phyloP scores from a whole-genome alignment of 2,797 vertebrate species.

The Spondyliosoma cantharus region DNA sequence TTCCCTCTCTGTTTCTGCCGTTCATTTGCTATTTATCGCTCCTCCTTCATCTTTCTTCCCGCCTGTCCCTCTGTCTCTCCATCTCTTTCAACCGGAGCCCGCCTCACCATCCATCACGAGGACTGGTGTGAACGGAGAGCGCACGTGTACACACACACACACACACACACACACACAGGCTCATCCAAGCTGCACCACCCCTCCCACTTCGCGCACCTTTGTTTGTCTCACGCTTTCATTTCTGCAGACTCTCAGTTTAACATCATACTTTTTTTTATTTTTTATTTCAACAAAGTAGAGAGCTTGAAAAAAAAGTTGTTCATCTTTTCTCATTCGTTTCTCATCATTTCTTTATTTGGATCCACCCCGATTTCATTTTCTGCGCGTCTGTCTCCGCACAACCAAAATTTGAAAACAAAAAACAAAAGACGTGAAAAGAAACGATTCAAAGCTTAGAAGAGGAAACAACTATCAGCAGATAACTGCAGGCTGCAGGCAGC shows the following conservation, averaged over 20 bases:
- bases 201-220: background rate
- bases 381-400: conserved; percentile 8
- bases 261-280: background rate
- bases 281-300: background rate
- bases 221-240: background rate
- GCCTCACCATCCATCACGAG: conserved; percentile 63
- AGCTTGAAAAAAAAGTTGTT: background rate
- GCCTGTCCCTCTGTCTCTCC: conserved; percentile 59
- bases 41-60: conserved; percentile 63
- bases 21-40: conserved; percentile 66
- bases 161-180: conserved; percentile 3
- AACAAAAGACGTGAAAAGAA: conserved; percentile 4
- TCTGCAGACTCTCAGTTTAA: conserved; percentile 15
- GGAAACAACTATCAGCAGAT: conserved; percentile 16
- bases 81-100: conserved; percentile 43
- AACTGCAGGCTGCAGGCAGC: background rate
- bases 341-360: conserved; percentile 15
- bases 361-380: background rate
- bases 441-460: conserved; percentile 5
- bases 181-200: background rate
- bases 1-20: conserved; percentile 50
- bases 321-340: conserved; percentile 9
- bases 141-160: conserved; percentile 24
- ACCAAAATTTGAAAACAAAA: conserved; percentile 22
- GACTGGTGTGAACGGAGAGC: conserved; percentile 41